Conservation (phyloP, 2,113 vertebrate genomes). For the Ancistrus triradiatus region DNA sequence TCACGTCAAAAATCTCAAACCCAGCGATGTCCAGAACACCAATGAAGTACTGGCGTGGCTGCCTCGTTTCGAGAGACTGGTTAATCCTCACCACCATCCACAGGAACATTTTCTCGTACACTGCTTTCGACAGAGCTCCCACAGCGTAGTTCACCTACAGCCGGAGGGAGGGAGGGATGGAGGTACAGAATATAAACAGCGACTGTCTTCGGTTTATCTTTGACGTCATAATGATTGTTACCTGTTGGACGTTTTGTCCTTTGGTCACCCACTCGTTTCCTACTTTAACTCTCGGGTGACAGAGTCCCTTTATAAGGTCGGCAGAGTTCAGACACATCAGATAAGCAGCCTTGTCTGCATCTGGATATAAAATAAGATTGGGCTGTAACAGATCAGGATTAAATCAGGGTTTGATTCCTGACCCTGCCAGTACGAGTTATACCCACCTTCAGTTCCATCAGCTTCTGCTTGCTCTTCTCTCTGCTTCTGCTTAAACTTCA, state of each 20-base stretch:
- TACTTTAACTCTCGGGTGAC: conserved; percentile 76
- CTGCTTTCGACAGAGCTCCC: conserved; percentile 57
- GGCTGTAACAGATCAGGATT: too few relatives aligned
- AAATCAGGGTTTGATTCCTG: too few relatives aligned
- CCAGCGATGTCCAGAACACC: conserved; percentile 58
- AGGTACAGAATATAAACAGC: neutral
- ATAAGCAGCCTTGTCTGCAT: conserved; percentile 76
- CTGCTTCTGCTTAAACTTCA: conserved; percentile 84
- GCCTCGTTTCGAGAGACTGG: conserved; percentile 56
- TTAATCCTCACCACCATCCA: conserved; percentile 62
- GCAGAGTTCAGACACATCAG: conserved; percentile 79
- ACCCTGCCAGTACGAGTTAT: neutral
- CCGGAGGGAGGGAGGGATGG: neutral
- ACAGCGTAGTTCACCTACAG: conserved; percentile 42
- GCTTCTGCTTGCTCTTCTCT: conserved; percentile 85
- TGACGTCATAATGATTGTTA: conserved; percentile 38
- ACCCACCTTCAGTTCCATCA: conserved; percentile 80
- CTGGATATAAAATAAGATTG: conserved; percentile 50
- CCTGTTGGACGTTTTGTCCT: conserved; percentile 80
- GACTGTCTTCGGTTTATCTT: neutral
- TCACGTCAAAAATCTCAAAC: conserved; percentile 60
- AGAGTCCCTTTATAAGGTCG: conserved; percentile 76
- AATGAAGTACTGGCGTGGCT: conserved; percentile 56
- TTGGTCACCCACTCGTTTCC: conserved; percentile 81
- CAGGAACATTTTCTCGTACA: conserved; percentile 60